Evolutionary conservation across 2,888 invertebrate species (phyloP), one percentile per base, ranked within the genome.

Genomic region (Isoperla grammatica): DNA sequence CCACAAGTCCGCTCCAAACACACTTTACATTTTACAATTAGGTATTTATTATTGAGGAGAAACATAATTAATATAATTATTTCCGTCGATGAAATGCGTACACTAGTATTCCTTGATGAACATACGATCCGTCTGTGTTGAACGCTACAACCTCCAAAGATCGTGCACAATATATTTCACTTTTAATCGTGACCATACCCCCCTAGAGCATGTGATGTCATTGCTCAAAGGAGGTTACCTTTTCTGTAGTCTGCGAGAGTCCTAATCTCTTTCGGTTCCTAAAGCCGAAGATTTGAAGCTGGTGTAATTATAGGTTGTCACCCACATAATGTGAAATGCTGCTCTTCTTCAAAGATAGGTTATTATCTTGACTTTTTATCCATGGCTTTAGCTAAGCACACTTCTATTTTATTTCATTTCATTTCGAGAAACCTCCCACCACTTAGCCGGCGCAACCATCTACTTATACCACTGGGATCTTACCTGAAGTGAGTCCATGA

Each of bases 291-390:
- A 40, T 13, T 40, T 40, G 42, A 40, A 13, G 42, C 42, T 40
- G 6, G 42, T 12, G 42, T 63, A 63, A 63, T 63, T 63, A 61
- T 42, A 56, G 60, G 60, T 61, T 63, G 63, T 63, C 63, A 61
- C 60, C 56, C 60, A 58, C 58, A 62, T 53, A 57, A 60, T 46
- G 53, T 62, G 62, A 57, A 62, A 62, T 57, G 61, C 50, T 39
- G 48, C 49, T 59, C 54, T 42, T 48, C 48, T 60, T 55, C 49
- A 53, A 53, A 8, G 59, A 54, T 22, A 20, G 50, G 56, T 40
- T 56, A 60, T 60, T 60, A 60, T 60, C 60, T 56, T 29, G n/a
- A 48, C 50, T 56, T 60, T 56, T 60, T 53, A 54, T 53, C 55
- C 55, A 17, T 35, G 37, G 42, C 46, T 22, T 48, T 49, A 49